Conservation (phyloP, 2,113 vertebrate species). For the Ophthalmolycus amberensis region DNA sequence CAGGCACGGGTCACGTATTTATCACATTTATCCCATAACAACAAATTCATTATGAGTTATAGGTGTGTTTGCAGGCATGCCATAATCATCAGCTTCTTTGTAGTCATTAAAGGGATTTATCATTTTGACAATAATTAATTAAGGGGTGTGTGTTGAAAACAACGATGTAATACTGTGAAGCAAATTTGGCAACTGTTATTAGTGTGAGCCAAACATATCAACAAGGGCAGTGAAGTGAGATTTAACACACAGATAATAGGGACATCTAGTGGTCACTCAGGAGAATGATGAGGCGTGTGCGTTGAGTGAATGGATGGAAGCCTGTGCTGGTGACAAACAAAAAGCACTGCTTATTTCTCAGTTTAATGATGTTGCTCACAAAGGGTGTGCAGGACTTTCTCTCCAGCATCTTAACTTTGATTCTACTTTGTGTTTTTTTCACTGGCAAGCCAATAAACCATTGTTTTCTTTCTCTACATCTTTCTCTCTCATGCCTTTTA, state of each 20-base stretch:
- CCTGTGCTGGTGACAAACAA: slow-evolving; percentile 11
- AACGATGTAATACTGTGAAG: background rate
- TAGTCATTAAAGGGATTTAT: background rate
- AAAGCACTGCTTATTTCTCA: slow-evolving; percentile 11
- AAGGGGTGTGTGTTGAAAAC: background rate
- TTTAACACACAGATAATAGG: slow-evolving; percentile 64
- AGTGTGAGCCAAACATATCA: slow-evolving; percentile 41
- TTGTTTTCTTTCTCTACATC: slow-evolving; percentile 11
- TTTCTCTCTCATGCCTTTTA: slow-evolving; percentile 11
- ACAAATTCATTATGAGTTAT: background rate
- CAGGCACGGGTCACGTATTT: slow-evolving; percentile 15
- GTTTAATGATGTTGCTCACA: background rate
- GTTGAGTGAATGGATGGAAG: background rate
- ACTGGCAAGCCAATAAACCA: slow-evolving; percentile 14
- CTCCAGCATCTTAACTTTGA: slow-evolving; percentile 13
- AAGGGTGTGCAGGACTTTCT: slow-evolving; percentile 9
- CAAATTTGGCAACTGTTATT: slow-evolving; percentile 28
- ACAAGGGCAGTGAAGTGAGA: slow-evolving; percentile 12
- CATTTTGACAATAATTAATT: slow-evolving; percentile 14
- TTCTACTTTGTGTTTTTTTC: slow-evolving; percentile 5
- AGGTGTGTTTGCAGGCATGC: background rate
- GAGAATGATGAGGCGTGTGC: slow-evolving; percentile 4
- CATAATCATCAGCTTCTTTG: background rate
- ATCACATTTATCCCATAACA: slow-evolving; percentile 3
- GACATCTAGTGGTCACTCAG: slow-evolving; percentile 72